Evolutionary conservation across 2,888 invertebrate genomes (phyloP).

Genomic region (Cryptocephalus primarius): DNA sequence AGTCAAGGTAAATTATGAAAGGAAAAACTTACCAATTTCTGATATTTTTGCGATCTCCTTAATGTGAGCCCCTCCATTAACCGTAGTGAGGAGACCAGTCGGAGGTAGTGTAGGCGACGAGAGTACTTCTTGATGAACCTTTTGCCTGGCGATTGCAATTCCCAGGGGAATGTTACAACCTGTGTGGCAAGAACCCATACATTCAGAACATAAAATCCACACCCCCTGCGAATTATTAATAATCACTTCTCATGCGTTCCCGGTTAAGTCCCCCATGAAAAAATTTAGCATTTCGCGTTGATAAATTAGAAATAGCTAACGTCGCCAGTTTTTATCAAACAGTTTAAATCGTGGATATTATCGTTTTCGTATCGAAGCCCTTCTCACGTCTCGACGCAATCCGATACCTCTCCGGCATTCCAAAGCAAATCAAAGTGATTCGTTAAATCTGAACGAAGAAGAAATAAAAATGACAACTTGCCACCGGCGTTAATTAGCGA

Average conservation of each 20-base stretch:
- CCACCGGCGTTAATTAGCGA: slow-evolving; percentile 11
- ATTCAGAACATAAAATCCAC: background rate
- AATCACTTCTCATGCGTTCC: background rate
- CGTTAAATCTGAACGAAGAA: no score
- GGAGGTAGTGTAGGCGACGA: slow-evolving; percentile 31
- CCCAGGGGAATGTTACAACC: slow-evolving; percentile 60
- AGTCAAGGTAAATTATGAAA: no score
- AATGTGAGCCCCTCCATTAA: slow-evolving; percentile 35
- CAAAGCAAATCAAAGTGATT: no score
- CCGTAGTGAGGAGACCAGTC: slow-evolving; percentile 35
- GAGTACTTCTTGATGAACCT: slow-evolving; percentile 42
- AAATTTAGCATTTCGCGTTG: no score
- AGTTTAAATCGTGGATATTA: no score
- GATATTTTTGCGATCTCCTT: slow-evolving; percentile 46
- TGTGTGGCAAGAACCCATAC: slow-evolving; percentile 1
- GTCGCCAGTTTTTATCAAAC: no score
- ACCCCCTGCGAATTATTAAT: background rate
- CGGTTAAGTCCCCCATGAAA: no score
- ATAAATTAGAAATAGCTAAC: no score
- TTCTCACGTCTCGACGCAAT: no score
- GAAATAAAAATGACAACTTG: slow-evolving; percentile 5
- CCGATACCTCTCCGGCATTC: no score
- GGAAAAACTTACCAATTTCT: slow-evolving; percentile 43
- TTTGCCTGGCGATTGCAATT: slow-evolving; percentile 73
- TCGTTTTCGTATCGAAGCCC: no score